Percentiles rank a stretch among this genome's conserved stretches.
These are phyloP conservation scores for Cyprinodon brontotheroides DNA, from an alignment of 2,113 vertebrate genomes.

Conservation along the genomic window DNA sequence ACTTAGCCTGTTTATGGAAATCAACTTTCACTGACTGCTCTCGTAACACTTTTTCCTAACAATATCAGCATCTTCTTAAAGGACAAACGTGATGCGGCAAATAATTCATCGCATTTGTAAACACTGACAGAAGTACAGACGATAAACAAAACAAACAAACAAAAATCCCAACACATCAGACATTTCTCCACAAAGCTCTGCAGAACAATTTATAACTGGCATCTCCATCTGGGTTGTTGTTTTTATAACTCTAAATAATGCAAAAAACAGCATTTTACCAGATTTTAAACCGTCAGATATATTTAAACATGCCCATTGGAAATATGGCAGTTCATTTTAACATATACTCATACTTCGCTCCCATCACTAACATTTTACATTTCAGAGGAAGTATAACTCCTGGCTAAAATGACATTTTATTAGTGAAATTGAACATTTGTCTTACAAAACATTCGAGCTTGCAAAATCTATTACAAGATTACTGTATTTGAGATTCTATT, in stretches of 20 bases:
- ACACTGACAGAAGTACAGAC: constrained; percentile 71
- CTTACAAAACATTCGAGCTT: neutral
- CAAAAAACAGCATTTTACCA: constrained; percentile 29
- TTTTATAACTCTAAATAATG: constrained; percentile 11
- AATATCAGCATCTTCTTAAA: constrained; percentile 69
- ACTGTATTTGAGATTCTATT: too few species aligned
- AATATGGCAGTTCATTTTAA: neutral
- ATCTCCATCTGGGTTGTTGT: constrained; percentile 19
- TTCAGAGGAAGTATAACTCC: neutral
- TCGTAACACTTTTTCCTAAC: constrained; percentile 62
- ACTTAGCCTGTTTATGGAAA: constrained; percentile 78
- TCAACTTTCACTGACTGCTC: constrained; percentile 75
- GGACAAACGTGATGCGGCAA: constrained; percentile 69
- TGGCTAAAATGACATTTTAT: neutral
- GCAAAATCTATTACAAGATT: too few species aligned
- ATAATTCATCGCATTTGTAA: constrained; percentile 75
- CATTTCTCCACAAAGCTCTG: constrained; percentile 12
- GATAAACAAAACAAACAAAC: constrained; percentile 72
- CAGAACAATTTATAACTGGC: constrained; percentile 39
- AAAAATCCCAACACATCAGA: constrained; percentile 63
- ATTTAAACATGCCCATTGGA: neutral
- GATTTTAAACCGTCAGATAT: constrained; percentile 21
- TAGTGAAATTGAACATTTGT: neutral
- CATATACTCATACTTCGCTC: neutral
- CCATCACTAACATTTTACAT: neutral